A percentile compares a stretch with the other conserved stretches of the same genome.
These are phyloP conservation scores for Pyxicephalus adspersus DNA, from an alignment of 2,113 vertebrate genomes.

Conservation along the genomic window DNA sequence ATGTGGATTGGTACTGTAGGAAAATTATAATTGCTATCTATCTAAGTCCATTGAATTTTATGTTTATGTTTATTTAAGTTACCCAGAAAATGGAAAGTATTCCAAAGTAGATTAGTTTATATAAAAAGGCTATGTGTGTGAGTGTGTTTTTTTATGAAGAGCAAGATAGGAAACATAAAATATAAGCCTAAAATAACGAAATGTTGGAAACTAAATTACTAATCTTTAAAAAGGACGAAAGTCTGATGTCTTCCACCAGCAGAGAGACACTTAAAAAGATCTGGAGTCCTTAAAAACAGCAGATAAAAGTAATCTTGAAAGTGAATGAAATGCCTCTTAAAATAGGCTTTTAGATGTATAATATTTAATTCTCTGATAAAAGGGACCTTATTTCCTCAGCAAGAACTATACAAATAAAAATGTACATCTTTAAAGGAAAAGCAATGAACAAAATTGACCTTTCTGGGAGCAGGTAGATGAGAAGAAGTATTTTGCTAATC, in stretches of 20 bases:
- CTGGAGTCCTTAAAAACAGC: conserved; percentile 62
- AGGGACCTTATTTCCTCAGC: conserved; percentile 73
- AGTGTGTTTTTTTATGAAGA: conserved; percentile 59
- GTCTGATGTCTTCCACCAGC: conserved; percentile 37
- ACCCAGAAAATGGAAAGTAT: conserved; percentile 68
- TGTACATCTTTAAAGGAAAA: conserved; percentile 81
- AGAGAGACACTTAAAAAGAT: conserved; percentile 58
- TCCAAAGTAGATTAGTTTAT: conserved; percentile 75
- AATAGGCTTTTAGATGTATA: conserved; percentile 74
- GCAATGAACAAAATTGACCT: conserved; percentile 90
- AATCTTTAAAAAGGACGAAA: conserved; percentile 57
- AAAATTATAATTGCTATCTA: conserved; percentile 47
- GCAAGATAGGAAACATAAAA: conserved; percentile 69
- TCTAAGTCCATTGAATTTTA: conserved; percentile 66
- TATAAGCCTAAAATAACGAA: conserved; percentile 62
- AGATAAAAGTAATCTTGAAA: conserved; percentile 78
- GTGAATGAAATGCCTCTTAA: conserved; percentile 76
- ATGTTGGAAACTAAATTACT: conserved; percentile 57
- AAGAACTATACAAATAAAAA: conserved; percentile 69
- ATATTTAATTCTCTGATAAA: conserved; percentile 87
- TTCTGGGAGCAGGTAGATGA: conserved; percentile 88
- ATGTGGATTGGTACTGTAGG: conserved; percentile 27
- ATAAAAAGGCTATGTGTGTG: conserved; percentile 63
- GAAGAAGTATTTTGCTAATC: conserved; percentile 91
- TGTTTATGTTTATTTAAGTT: conserved; percentile 70